Evolutionary conservation across 2,888 invertebrate species (phyloP).

Genomic region (Meta bourneti): DNA sequence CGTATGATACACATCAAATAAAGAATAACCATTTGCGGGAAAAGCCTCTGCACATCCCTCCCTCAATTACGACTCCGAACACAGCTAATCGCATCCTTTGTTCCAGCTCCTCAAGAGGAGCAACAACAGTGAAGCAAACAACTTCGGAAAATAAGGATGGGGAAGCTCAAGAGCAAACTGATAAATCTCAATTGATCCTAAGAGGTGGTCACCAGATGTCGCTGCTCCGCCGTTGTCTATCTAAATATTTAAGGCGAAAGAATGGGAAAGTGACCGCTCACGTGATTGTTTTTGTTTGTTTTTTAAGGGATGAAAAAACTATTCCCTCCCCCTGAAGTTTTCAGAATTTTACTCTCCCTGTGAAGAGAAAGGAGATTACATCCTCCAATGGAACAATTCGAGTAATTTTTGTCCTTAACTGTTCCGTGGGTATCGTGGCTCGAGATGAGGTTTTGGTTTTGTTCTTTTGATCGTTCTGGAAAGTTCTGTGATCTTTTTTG

Average conservation of each 20-base stretch:
- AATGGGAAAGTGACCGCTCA: neutral
- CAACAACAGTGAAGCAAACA: neutral
- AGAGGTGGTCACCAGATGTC: slow-evolving; percentile 29
- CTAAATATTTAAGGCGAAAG: slow-evolving; percentile 42
- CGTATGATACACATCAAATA: too few species aligned
- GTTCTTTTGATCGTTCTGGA: neutral
- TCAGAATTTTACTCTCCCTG: neutral
- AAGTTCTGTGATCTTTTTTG: neutral
- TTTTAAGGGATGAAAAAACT: neutral
- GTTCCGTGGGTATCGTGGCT: neutral
- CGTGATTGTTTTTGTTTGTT: neutral
- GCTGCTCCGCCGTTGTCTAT: neutral
- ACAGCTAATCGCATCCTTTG: too few species aligned
- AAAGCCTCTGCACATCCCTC: too few species aligned
- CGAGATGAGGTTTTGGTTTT: neutral
- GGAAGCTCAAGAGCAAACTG: slow-evolving; percentile 12
- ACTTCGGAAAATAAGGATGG: neutral
- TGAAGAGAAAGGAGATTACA: neutral
- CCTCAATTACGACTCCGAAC: too few species aligned
- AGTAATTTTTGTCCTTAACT: neutral
- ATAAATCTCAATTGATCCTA: slow-evolving; percentile 52
- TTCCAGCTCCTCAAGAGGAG: neutral
- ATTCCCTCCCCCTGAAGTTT: neutral
- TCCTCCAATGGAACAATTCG: neutral
- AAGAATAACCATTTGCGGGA: too few species aligned